Evolutionary conservation across 2,888 invertebrate species (phyloP), one percentile per base, ranked within the genome.

Genomic region (Trichogramma dendrolimi): DNA sequence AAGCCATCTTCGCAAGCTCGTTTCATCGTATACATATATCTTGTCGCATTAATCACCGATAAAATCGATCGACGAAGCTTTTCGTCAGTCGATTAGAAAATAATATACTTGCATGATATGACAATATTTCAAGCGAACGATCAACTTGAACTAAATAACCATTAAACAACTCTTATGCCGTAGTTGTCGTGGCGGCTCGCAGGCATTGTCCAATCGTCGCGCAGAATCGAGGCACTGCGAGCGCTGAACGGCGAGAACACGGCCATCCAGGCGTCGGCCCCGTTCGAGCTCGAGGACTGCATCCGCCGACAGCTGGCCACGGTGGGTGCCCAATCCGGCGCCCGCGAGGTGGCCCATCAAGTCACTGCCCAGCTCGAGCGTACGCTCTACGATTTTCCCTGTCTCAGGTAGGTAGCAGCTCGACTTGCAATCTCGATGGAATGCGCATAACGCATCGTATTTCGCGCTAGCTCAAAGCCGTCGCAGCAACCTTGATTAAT

Each of bases 311-410:
- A 77, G 64, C 61, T 77, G 65, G 75, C 74, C 5, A 74, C 70
- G 60, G 71, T 70, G 60, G 77, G 76, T 2, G 70, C 69, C 14
- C 68, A 69, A 60, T 75, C 71, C 60, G 77, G 77, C 59, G 70
- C 69, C 6, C 69, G 67, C 10, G 74, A 76, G 66, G 77, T 77
- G 55, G 73, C 72, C 46, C 70, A 72, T 54, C 77, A 75, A 61
- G 76, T 77, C 60, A 69, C 75, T 58, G 68, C 43, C 65, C 87
- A 92, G 83, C 87, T 97, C 67, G 87, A 93, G 79, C 89, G 89
- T 68, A 96, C 96, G 0, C 83, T 97, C 14, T 93, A 92, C 74
- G 96, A 96, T 82, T 97, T 96, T 81, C 93, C 94, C 43, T 91
- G 93, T 77, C 83, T 97, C 72, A 67, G 60, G 63, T 66, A 47